Percentiles rank a stretch among this genome's conserved stretches.
These are phyloP conservation scores for Lydus trimaculatus DNA, from an alignment of 2,888 invertebrate genomes.

Conservation along the genomic window DNA sequence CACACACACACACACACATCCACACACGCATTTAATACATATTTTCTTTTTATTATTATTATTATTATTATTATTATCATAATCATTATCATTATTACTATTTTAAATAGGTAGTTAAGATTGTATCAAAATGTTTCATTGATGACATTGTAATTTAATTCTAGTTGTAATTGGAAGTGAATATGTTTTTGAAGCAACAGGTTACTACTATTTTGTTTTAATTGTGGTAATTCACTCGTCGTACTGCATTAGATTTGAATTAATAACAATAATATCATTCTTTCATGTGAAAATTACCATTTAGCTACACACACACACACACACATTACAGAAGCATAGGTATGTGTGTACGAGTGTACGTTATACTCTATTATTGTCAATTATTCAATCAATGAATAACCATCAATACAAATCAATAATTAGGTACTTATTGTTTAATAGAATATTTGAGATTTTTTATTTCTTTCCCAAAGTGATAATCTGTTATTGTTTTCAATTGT, in stretches of 20 bases:
- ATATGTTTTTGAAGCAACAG: slow-evolving; percentile 29
- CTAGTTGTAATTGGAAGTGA: slow-evolving; percentile 24
- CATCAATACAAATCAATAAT: no score
- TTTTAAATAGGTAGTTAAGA: slow-evolving; percentile 10
- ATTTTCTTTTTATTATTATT: background rate
- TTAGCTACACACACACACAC: no score
- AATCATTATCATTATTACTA: slow-evolving; percentile 18
- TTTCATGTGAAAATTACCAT: background rate
- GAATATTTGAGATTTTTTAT: no score
- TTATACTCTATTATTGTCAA: no score
- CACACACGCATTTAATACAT: no score
- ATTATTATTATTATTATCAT: slow-evolving; percentile 8
- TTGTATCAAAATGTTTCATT: slow-evolving; percentile 16
- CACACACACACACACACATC: no score
- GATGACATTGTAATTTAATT: slow-evolving; percentile 24
- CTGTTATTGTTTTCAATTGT: background rate
- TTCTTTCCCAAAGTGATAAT: no score
- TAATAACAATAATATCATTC: background rate
- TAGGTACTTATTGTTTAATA: no score
- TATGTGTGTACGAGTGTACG: no score
- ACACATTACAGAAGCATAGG: no score
- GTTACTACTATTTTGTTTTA: slow-evolving; percentile 30
- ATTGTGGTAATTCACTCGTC: slow-evolving; percentile 24
- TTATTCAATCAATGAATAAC: no score
- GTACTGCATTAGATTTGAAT: slow-evolving; percentile 6